Evolutionary conservation across 2,797 vertebrate species (phyloP), one percentile per base, ranked within the genome.

Genomic region (Glossophaga mutica): DNA sequence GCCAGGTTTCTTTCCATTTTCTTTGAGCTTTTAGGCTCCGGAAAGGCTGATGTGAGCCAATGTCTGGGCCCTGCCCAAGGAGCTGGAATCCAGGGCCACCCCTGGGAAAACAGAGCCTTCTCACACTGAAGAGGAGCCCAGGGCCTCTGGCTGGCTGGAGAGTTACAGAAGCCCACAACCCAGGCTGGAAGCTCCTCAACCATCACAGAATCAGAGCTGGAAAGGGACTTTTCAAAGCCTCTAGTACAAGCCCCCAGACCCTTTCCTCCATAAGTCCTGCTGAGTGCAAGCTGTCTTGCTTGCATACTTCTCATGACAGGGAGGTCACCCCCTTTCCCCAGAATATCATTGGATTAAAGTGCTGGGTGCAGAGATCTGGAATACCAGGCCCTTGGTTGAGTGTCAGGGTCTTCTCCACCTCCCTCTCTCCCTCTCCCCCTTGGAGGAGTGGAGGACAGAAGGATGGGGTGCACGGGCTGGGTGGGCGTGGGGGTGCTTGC

Each of bases 221-320:
- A 96, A 96, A 96, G 93, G 87, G 92, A 96, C 93, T 90, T 95
- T 95, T 89, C 87, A 95, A 95, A 94, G 76, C 74, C 94, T 96
- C 95, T 92, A 93, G 94, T 77, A 34, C 89, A 96, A 95, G 93
- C 57, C 78, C 90, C 70, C 77, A 73, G 65, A 29, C 37, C 15
- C 52, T 14, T 77, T 68, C 52, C 59, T 93, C 48, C 46, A 24
- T 50, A 87, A 81, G 50, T 70, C 37, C 87, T 68, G 34, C 91
- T 37, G 86, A 88, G 44, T 42, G 14, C 78, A 83, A 77, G 65
- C 48, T 32, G 73, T 57, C 74, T 94, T 86, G 57, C 55, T 86
- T n/a, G 34, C 29, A 82, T 2, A 88, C 68, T 59, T 85, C 48
- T 85, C 2, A 2, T 59, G 73, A 92, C 6, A 9, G 82, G 85